Base-by-base conservation (phyloP, 1,140 invertebrate species). In the Calosoma granatense region DNA sequence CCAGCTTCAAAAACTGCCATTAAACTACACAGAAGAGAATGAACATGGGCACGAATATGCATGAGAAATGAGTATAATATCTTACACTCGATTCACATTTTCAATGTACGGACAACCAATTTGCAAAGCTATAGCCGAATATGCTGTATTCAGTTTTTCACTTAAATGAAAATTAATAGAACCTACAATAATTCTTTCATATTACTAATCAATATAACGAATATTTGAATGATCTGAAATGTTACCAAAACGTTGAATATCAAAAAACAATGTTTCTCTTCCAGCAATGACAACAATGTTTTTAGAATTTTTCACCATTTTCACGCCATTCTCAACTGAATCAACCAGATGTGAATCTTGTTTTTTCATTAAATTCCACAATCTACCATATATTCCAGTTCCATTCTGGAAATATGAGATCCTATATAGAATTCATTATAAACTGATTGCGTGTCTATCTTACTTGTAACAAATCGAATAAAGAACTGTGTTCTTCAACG, bases 61-160 rank as follows among this genome's bases (percentile, higher is more conserved):
- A 51, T 36, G 4, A 56, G 17, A 3, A 12, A 15, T 41, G 17
- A 41, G 36, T 1, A n/a, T n/a, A n/a, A n/a, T n/a, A n/a, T n/a
- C 77, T 76, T 72, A 85, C 83, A 84, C 78, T 67, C 78, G 75
- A 64, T 86, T 85, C 19, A 87, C 75, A 60, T 81, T 83, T 61
- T 84, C 78, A 17, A 84, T 71, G 63, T 81, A 87, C 19, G 83
- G 83, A 62, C 83, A 85, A 3, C 84, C 84, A 20, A 80, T 75
- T 72, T 86, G 84, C n/a, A 87, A 71, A 1, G 84, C 84, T 20
- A 87, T 84, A 0, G 83, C 83, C 1, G 84, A 86, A 66, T 86
- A 87, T 41, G 82, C 74, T 0, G 84, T 87, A 61, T 83, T 85
- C 1, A 86, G 67, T 66, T 86, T 85, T 67, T 86, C 81, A 64